These are phyloP conservation scores for Drosophila erecta DNA, from an alignment of 1,140 invertebrate species.

Conservation along the genomic window DNA sequence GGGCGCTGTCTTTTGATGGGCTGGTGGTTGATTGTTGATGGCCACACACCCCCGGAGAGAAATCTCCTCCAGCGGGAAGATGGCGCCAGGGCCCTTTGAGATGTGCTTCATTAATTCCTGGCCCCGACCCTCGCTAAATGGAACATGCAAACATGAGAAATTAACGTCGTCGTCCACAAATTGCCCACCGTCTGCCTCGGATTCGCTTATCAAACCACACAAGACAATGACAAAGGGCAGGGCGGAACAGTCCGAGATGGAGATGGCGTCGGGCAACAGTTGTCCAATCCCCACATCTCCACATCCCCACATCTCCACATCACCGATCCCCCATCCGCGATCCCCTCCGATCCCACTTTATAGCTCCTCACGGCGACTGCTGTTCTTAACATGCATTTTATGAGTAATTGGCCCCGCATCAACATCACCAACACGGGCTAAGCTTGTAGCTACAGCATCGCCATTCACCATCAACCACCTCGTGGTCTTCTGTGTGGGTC, in stretches of 20 bases:
- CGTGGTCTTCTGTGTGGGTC: slow-evolving; percentile 30
- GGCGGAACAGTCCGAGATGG: slow-evolving; percentile 24
- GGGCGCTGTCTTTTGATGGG: slow-evolving; percentile 44
- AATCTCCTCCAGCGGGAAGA: slow-evolving; percentile 9
- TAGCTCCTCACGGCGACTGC: slow-evolving; percentile 19
- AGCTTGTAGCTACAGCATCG: slow-evolving; percentile 27
- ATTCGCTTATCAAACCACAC: slow-evolving; percentile 69
- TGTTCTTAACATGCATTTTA: slow-evolving; percentile 83
- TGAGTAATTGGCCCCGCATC: slow-evolving; percentile 82
- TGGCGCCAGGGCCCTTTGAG: slow-evolving; percentile 46
- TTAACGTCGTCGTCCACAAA: slow-evolving; percentile 61
- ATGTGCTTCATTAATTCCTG: slow-evolving; percentile 52
- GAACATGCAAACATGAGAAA: slow-evolving; percentile 72
- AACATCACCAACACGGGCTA: slow-evolving; percentile 54
- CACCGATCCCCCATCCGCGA: neutral
- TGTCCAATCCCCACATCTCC: slow-evolving; percentile 53
- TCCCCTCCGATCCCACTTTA: neutral
- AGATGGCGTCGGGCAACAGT: slow-evolving; percentile 73
- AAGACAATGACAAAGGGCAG: slow-evolving; percentile 83
- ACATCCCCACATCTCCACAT: slow-evolving; percentile 19
- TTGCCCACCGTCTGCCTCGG: slow-evolving; percentile 60
- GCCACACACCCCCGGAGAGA: slow-evolving; percentile 8
- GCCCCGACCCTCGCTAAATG: slow-evolving; percentile 24
- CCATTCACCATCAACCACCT: slow-evolving; percentile 20
- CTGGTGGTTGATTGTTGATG: slow-evolving; percentile 12